phyloP scores from a whole-genome alignment of 2,797 vertebrate genomes.

The Coluber constrictor region DNA sequence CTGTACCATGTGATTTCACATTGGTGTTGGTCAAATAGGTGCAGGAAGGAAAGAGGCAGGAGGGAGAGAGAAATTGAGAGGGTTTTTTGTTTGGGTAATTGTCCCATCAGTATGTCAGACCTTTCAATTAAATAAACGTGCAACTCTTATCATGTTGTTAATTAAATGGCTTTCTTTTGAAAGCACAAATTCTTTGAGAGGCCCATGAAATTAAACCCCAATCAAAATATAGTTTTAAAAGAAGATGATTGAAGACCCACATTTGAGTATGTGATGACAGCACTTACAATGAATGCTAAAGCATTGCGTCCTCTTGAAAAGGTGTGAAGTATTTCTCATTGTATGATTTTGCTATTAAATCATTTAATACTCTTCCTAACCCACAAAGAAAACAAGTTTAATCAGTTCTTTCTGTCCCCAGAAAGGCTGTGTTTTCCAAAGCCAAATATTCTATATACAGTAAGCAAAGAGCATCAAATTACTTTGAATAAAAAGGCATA shows the following conservation, averaged over 20 bases:
- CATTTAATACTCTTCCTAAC: neutral
- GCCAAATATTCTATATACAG: neutral
- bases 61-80: conserved; percentile 31
- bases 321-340: neutral
- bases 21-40: conserved; percentile 2
- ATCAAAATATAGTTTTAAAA: conserved; percentile 40
- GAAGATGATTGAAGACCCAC: neutral
- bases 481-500: neutral
- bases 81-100: conserved; percentile 61
- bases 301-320: neutral
- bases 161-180: conserved; percentile 54
- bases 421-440: conserved; percentile 7
- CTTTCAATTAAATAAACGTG: conserved; percentile 57
- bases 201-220: conserved; percentile 42
- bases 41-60: neutral
- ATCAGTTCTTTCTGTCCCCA: neutral
- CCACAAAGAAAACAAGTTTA: neutral
- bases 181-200: conserved; percentile 59
- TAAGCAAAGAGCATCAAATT: neutral
- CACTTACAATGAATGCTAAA: neutral
- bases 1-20: neutral
- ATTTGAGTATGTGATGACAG: neutral
- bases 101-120: conserved; percentile 63
- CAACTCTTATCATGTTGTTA: conserved; percentile 59
- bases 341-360: neutral